These are phyloP conservation scores for Halichoerus grypus DNA, from an alignment of 2,113 vertebrate genomes.

Conservation along the genomic window DNA sequence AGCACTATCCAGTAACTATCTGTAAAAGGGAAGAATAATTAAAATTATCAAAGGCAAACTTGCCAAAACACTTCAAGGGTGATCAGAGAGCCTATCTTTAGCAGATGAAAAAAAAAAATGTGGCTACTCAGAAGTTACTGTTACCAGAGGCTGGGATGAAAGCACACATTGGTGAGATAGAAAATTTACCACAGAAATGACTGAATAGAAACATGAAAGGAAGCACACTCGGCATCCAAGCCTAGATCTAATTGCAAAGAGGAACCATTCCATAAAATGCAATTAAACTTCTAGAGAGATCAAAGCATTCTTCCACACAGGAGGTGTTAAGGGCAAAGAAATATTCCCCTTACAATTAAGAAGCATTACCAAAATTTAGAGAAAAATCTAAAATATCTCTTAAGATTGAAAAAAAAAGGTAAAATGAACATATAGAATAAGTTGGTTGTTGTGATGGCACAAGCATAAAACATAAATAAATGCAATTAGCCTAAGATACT, in stretches of 20 bases:
- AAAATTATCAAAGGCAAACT: conserved; percentile 76
- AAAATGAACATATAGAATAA: conserved; percentile 38
- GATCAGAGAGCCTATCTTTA: conserved; percentile 64
- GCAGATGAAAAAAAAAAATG: conserved; percentile 67
- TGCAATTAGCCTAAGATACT: conserved; percentile 72
- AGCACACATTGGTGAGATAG: conserved; percentile 58
- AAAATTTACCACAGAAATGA: conserved; percentile 82
- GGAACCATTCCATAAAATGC: conserved; percentile 82
- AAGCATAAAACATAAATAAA: conserved; percentile 74
- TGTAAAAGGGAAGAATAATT: conserved; percentile 70
- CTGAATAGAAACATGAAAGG: conserved; percentile 83
- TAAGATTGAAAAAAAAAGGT: conserved; percentile 26
- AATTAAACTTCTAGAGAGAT: conserved; percentile 86
- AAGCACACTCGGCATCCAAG: conserved; percentile 67
- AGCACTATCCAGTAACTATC: conserved; percentile 55
- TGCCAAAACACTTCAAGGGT: conserved; percentile 68
- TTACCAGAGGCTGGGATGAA: conserved; percentile 73
- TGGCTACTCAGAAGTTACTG: conserved; percentile 74
- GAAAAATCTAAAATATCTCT: conserved; percentile 49
- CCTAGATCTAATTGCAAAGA: conserved; percentile 82
- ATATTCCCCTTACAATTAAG: conserved; percentile 72
- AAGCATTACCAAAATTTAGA: conserved; percentile 75
- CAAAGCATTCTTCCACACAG: conserved; percentile 83
- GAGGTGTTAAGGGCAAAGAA: conserved; percentile 71
- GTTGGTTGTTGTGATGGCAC: conserved; percentile 30